Evolutionary conservation across 2,888 invertebrate species (phyloP).

Genomic region (Cynaeus angustus): DNA sequence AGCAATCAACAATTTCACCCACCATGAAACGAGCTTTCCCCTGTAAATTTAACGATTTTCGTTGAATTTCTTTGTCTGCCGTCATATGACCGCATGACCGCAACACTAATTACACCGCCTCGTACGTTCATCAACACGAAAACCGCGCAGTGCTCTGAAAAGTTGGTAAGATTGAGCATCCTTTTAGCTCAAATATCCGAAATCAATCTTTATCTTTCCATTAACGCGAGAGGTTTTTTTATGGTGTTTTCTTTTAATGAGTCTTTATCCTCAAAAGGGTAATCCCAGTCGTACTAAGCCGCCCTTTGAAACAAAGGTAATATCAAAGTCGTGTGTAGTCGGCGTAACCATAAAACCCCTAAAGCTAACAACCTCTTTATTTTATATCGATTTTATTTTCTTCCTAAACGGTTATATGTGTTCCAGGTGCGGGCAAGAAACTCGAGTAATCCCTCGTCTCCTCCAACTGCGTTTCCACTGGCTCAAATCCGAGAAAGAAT

Average conservation of each 20-base stretch:
- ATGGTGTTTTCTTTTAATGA: not conserved
- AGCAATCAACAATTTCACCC: too few relatives aligned
- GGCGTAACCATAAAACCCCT: not conserved
- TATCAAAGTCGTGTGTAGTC: not conserved
- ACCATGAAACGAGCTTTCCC: too few relatives aligned
- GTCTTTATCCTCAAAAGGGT: not conserved
- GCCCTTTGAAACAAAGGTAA: not conserved
- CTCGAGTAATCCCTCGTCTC: constrained; percentile 96
- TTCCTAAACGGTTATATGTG: constrained; percentile 27
- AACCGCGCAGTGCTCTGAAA: constrained; percentile 23
- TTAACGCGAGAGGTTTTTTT: too few relatives aligned
- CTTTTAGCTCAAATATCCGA: not conserved
- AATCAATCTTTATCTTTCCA: not conserved
- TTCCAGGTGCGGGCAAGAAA: constrained; percentile 94
- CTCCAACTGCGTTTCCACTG: constrained; percentile 96
- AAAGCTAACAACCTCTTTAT: constrained; percentile 9
- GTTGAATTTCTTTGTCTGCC: too few relatives aligned
- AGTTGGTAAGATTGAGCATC: constrained; percentile 1
- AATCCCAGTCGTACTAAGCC: too few relatives aligned
- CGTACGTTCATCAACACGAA: not conserved
- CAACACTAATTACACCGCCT: not conserved
- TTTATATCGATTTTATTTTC: not conserved
- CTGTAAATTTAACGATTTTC: too few relatives aligned
- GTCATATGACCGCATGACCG: too few relatives aligned
- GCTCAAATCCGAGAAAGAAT: constrained; percentile 95